Evolutionary conservation across 2,797 vertebrate species (phyloP).

Genomic region (Heliangelus exortis): DNA sequence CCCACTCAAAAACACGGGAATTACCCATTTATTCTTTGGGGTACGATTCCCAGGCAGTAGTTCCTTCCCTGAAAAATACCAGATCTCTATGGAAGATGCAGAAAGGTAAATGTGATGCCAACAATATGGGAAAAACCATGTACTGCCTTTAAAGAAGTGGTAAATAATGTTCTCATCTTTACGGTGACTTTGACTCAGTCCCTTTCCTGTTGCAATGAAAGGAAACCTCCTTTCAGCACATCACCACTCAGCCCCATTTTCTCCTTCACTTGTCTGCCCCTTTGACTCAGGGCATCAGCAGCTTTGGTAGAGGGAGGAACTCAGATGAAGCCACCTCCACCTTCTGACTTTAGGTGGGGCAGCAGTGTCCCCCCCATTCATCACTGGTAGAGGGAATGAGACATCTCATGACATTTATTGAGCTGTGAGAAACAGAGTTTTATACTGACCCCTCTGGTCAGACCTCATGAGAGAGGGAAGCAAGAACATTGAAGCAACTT

Average conservation of each 20-base stretch:
- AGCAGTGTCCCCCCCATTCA: background rate
- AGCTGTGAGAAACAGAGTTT: background rate
- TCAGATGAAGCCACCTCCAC: background rate
- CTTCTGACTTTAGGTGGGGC: too few relatives aligned
- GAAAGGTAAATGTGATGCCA: background rate
- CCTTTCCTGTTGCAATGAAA: background rate
- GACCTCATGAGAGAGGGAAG: background rate
- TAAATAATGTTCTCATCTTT: background rate
- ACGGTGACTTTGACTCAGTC: background rate
- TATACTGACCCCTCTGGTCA: background rate
- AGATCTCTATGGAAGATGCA: background rate
- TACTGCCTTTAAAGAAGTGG: background rate
- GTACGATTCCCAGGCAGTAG: background rate
- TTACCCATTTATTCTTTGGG: background rate
- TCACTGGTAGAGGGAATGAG: background rate
- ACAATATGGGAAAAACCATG: background rate
- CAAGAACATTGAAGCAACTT: background rate
- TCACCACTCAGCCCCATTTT: background rate
- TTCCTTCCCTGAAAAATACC: background rate
- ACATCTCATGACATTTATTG: rapidly evolving
- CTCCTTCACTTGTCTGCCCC: background rate
- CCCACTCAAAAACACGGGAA: background rate
- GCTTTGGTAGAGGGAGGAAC: background rate
- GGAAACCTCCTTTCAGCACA: background rate
- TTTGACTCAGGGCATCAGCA: background rate